phyloP scores from a whole-genome alignment of 2,797 vertebrate genomes.

The Coregonus ussuriensis region DNA sequence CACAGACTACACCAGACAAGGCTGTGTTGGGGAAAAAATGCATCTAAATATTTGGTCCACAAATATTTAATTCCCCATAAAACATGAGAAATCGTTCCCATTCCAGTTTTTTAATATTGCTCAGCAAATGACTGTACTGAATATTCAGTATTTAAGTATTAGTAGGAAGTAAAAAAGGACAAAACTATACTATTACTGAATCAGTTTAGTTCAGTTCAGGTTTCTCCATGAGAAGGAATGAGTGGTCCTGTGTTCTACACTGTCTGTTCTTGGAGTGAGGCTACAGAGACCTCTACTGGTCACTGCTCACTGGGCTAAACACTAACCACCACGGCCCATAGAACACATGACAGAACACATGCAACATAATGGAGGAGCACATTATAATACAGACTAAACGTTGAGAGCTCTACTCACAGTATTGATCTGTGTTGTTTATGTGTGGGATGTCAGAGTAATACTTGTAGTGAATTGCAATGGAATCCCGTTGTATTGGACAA shows the following conservation, averaged over 20 bases:
- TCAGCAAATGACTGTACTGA: background rate
- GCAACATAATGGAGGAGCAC: background rate
- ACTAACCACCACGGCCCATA: background rate
- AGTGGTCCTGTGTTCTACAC: background rate
- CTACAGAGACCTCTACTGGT: slow-evolving; percentile 34
- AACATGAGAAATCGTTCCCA: background rate
- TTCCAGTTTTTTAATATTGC: background rate
- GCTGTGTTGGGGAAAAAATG: background rate
- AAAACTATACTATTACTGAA: background rate
- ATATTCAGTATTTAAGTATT: background rate
- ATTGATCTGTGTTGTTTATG: background rate
- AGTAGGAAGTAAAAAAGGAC: background rate
- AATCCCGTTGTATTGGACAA: background rate
- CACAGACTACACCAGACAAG: background rate
- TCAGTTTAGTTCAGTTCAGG: background rate
- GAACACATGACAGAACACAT: slow-evolving; percentile 3
- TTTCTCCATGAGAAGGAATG: background rate
- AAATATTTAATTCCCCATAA: background rate
- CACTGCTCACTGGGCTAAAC: background rate
- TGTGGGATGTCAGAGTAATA: background rate
- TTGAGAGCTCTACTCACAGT: background rate
- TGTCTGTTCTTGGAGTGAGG: background rate
- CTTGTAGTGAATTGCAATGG: background rate
- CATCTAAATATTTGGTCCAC: background rate
- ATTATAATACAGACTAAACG: background rate